These are phyloP conservation scores for Amblyopsis rosae DNA, from an alignment of 2,113 vertebrate species.

Conservation along the genomic window DNA sequence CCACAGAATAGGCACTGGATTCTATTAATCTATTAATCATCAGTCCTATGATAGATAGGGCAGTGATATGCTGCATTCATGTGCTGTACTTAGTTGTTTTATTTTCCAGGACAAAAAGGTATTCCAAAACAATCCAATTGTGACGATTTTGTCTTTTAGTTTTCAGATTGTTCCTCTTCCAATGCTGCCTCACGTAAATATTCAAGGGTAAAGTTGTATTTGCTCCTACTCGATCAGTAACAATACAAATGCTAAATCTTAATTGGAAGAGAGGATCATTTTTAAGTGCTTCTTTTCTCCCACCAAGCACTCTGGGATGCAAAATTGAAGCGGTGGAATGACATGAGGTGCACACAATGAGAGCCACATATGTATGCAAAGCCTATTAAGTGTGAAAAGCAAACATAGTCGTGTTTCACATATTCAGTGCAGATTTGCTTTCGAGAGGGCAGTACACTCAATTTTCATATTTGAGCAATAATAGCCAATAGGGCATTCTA, in stretches of 20 bases:
- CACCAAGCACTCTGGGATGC: conserved; percentile 44
- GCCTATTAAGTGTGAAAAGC: conserved; percentile 72
- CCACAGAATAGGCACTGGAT: no score
- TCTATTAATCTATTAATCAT: no score
- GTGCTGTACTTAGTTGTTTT: no score
- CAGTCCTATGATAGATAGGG: no score
- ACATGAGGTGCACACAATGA: conserved; percentile 46
- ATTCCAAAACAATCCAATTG: no score
- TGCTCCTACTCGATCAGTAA: no score
- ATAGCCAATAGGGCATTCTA: conserved; percentile 42
- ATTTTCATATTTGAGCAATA: conserved; percentile 68
- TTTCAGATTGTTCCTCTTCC: no score
- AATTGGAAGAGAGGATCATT: conserved; percentile 31
- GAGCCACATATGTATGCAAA: conserved; percentile 66
- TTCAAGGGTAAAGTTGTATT: no score
- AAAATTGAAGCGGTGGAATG: conserved; percentile 38
- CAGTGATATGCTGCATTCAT: no score
- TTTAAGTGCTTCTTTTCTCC: conserved; percentile 31
- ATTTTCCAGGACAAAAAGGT: no score
- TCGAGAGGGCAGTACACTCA: conserved; percentile 51
- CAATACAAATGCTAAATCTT: background rate
- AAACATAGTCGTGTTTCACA: conserved; percentile 61
- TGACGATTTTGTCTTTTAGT: no score
- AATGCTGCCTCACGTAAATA: no score
- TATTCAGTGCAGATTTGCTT: conserved; percentile 55